Evolutionary conservation across 2,797 vertebrate species (phyloP).

Genomic region (Malacoraja senta): DNA sequence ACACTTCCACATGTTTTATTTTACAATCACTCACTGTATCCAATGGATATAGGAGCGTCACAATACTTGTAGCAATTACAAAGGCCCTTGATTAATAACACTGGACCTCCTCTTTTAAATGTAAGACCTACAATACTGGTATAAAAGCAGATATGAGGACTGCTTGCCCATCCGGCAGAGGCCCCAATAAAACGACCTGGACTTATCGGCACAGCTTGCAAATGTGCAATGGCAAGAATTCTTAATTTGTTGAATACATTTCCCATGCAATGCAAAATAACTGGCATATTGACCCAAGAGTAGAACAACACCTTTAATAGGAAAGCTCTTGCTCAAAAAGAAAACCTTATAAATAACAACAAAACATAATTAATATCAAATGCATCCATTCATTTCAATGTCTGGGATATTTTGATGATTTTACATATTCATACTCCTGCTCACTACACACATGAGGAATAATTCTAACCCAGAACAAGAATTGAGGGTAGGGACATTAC

Average conservation of each 20-base stretch:
- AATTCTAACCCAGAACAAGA: background rate
- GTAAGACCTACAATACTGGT: too few relatives aligned
- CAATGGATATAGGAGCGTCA: background rate
- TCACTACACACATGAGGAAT: background rate
- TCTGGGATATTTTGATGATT: background rate
- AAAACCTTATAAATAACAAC: background rate
- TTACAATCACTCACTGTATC: background rate
- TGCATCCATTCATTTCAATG: background rate
- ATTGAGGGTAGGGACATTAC: too few relatives aligned
- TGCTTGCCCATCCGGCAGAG: background rate
- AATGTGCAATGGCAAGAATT: background rate
- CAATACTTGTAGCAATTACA: background rate
- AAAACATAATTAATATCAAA: background rate
- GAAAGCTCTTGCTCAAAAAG: background rate
- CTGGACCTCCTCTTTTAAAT: too few relatives aligned
- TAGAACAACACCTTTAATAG: background rate
- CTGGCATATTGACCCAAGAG: background rate
- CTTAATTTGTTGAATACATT: background rate
- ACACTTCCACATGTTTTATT: background rate
- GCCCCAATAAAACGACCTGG: background rate
- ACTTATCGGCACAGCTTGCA: background rate
- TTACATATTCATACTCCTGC: background rate
- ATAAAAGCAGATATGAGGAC: too few relatives aligned
- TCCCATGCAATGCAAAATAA: background rate
- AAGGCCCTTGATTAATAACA: too few relatives aligned